A percentile compares a stretch with the other conserved stretches of the same genome.
phyloP scores from a whole-genome alignment of 2,888 invertebrate genomes.

The Cephonodes hylas region DNA sequence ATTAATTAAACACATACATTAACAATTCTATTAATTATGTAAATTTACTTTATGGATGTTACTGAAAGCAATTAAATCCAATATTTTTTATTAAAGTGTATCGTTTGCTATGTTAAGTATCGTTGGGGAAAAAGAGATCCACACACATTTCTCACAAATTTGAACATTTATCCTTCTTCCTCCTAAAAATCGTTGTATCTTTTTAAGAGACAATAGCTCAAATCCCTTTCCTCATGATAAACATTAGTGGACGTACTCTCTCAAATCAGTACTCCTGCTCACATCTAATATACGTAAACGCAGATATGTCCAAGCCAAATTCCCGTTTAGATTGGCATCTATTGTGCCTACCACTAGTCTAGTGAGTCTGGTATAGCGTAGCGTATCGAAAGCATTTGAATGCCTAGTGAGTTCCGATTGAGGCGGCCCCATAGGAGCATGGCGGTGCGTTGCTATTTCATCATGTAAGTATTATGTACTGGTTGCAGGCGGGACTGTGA shows the following conservation, averaged over 20 bases:
- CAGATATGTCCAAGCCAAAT: slow-evolving; percentile 54
- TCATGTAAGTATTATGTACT: background rate
- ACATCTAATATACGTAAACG: slow-evolving; percentile 16
- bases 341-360: slow-evolving; percentile 57
- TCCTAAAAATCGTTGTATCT: too few relatives aligned
- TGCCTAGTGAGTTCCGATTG: slow-evolving; percentile 67
- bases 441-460: slow-evolving; percentile 5
- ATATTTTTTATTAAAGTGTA: too few relatives aligned
- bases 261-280: background rate
- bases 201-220: too few relatives aligned
- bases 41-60: background rate
- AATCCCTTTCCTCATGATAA: too few relatives aligned
- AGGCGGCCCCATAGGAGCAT: slow-evolving; percentile 12
- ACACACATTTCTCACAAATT: too few relatives aligned
- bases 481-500: too few relatives aligned
- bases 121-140: too few relatives aligned
- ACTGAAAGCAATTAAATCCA: background rate
- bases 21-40: background rate
- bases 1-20: background rate
- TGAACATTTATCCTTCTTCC: too few relatives aligned
- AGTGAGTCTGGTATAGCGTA: slow-evolving; percentile 51
- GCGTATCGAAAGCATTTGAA: slow-evolving; percentile 67
- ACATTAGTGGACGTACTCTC: slow-evolving; percentile 11
- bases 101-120: too few relatives aligned
- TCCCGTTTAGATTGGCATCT: slow-evolving; percentile 70